A percentile compares a stretch with the other conserved stretches of the same genome.
Conservation (phyloP, 2,113 vertebrate genomes). For the Ailuropoda melanoleuca region DNA sequence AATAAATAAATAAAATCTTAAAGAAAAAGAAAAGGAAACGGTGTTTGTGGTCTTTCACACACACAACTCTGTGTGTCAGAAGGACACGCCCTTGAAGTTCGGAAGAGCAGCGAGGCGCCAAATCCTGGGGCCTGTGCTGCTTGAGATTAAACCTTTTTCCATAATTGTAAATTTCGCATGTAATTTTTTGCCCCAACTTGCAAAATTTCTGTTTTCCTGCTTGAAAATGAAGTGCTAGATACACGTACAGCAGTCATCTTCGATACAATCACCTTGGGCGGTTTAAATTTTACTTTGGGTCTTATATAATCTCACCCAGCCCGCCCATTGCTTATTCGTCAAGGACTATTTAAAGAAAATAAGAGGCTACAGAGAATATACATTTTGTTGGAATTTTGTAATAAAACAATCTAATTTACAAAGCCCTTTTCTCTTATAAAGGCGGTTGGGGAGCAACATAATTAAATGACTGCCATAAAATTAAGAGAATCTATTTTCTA, state of each 20-base stretch:
- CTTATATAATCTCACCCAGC: neutral
- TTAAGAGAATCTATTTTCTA: constrained; percentile 58
- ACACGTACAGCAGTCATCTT: rapidly evolving
- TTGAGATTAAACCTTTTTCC: neutral
- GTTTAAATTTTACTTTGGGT: neutral
- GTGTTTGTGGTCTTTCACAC: neutral
- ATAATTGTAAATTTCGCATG: neutral
- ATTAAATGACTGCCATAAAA: constrained; percentile 62
- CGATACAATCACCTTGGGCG: neutral
- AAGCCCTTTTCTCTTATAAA: constrained; percentile 33
- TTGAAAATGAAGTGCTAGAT: neutral
- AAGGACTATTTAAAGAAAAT: constrained; percentile 9
- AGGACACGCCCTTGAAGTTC: neutral
- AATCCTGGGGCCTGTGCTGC: neutral
- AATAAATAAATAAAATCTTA: too few species aligned
- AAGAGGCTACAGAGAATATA: neutral
- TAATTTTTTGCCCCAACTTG: neutral
- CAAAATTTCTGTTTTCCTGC: neutral
- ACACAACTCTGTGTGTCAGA: neutral
- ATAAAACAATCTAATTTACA: constrained; percentile 42
- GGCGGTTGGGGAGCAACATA: constrained; percentile 31
- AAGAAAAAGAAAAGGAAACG: neutral
- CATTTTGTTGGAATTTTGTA: constrained; percentile 6
- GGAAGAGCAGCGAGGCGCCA: neutral
- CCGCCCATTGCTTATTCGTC: neutral